These are phyloP conservation scores for Leptocoma aspasia DNA, from an alignment of 2,113 vertebrate genomes.

Conservation along the genomic window DNA sequence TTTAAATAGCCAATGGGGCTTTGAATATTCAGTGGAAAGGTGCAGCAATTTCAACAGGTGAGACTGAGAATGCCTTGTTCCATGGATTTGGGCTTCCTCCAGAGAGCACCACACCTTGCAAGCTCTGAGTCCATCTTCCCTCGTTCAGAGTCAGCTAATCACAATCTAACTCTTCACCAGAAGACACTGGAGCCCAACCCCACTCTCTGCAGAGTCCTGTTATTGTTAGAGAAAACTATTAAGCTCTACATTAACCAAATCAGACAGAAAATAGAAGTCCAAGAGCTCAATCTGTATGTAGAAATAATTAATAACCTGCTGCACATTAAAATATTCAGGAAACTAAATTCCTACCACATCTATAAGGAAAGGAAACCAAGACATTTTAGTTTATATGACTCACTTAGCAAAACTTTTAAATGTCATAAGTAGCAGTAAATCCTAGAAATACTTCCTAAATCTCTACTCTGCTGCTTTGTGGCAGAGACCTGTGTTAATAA, in stretches of 20 bases:
- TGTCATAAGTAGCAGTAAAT: not conserved
- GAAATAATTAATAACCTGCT: not conserved
- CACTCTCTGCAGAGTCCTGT: not conserved
- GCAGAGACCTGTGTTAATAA: not conserved
- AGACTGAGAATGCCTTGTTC: not conserved
- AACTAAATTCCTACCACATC: not conserved
- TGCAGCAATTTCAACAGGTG: not conserved
- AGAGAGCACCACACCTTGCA: not conserved
- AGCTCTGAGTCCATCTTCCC: not conserved
- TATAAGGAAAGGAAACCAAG: not conserved
- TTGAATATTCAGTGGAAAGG: not conserved
- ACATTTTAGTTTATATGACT: not conserved
- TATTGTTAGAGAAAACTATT: not conserved
- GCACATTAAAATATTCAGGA: not conserved
- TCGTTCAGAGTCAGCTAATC: not conserved
- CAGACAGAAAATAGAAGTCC: not conserved
- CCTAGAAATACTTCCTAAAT: not conserved
- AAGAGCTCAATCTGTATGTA: not conserved
- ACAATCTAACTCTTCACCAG: not conserved
- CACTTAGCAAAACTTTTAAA: not conserved
- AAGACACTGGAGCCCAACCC: not conserved
- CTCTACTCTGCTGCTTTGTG: not conserved
- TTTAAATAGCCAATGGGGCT: fast-evolving
- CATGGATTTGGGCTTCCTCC: not conserved
- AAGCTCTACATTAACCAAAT: not conserved